Evolutionary conservation across 2,888 invertebrate species (phyloP), one percentile per base, ranked within the genome.

Genomic region (Epistrophe eligans): DNA sequence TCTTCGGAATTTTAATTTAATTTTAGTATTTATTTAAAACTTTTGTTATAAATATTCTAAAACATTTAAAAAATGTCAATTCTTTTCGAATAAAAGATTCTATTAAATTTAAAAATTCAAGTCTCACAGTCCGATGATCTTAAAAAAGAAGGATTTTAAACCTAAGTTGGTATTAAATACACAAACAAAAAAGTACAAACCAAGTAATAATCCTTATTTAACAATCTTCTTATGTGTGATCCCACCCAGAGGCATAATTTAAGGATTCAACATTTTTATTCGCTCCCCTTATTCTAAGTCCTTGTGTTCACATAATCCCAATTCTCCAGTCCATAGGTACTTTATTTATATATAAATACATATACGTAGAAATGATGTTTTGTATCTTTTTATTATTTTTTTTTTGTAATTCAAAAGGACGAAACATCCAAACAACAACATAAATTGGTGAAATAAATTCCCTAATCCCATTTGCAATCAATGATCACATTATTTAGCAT

Each of bases 381-480:
- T 73, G 64, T 72, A 57, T 77, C 57, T 24, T 45, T 8, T 40
- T 19, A 17, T 5, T n/a, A 6, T 19, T 15, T 62, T 40, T 40
- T 13, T 60, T 10, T 62, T 62, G 45, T 52, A 52, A 48, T 66
- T 80, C 13, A 57, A 74, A 40, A 58, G 77, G 57, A 60, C 35
- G 5, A 67, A 67, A 57, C 58, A 72, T 32, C 66, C 55, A 74
- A 79, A 82, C 73, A 77, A 73, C 55, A 64, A 77, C 52, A 62
- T 67, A 83, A 81, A 72, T 83, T 87, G 87, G 87, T 83, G 87
- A 87, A 87, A 83, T 87, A 87, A 87, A 87, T 76, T 87, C 83
- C 83, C 79, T 87, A 87, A 87, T 87, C 87, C 79, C 83, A 87
- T 87, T 87, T 87, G 87, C 87, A 87, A 87, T 87, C 87, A 87